Conservation (phyloP, 2,113 vertebrate genomes). For the Budorcas taxicolor region DNA sequence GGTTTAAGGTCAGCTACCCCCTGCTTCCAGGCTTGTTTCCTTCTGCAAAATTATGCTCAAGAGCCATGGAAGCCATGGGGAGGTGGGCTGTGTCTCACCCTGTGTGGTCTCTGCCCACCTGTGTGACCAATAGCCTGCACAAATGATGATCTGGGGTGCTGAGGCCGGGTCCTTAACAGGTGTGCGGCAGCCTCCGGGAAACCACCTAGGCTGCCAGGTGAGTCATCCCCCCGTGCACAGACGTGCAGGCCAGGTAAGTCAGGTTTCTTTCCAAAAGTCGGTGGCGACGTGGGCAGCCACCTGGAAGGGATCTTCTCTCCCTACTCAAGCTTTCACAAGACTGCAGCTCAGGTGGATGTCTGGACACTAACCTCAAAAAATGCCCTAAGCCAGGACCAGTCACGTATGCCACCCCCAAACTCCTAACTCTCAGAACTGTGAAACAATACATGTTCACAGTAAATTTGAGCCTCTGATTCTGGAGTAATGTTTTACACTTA, state of each 20-base stretch:
- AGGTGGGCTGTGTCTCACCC: background rate
- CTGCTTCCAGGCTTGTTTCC: background rate
- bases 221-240: background rate
- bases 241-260: accelerated
- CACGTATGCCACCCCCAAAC: background rate
- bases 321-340: too few relatives aligned
- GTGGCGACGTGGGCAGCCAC: background rate
- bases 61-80: background rate
- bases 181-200: background rate
- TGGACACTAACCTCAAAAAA: background rate
- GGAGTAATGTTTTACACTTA: background rate
- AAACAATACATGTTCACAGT: background rate
- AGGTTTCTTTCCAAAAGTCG: background rate
- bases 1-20: background rate
- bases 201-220: background rate
- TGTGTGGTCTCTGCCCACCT: background rate
- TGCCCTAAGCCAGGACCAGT: background rate
- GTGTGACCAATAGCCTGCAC: too few relatives aligned
- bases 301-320: background rate
- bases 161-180: background rate
- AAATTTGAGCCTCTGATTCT: background rate
- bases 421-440: background rate
- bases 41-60: background rate
- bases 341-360: background rate
- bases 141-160: background rate